Evolutionary conservation across 2,888 invertebrate genomes (phyloP).

Genomic region (Sceliomorpha sp.): DNA sequence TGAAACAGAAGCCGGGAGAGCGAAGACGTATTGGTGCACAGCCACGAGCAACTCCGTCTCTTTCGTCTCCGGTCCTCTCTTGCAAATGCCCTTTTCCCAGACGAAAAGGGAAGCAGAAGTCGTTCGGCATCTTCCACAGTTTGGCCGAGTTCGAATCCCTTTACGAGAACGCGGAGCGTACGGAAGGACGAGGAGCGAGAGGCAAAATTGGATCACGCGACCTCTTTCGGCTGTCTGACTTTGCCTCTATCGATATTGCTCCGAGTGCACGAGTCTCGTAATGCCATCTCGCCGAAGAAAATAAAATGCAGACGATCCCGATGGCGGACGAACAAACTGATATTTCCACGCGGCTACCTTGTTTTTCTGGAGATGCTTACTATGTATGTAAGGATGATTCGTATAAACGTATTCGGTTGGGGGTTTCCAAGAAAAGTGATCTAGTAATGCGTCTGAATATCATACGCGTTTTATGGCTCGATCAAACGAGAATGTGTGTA

Average conservation of each 20-base stretch:
- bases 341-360: conserved; percentile 56
- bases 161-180: conserved; percentile 62
- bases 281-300: conserved; percentile 58
- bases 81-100: conserved; percentile 30
- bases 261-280: conserved; percentile 73
- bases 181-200: conserved; percentile 19
- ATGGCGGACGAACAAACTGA: conserved; percentile 63
- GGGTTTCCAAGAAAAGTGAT: conserved; percentile 45
- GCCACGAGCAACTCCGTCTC: conserved; percentile 27
- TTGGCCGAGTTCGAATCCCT: conserved; percentile 41
- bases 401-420: conserved; percentile 40
- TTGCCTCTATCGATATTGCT: conserved; percentile 62
- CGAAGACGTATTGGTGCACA: conserved; percentile 8
- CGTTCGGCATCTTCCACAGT: conserved; percentile 47
- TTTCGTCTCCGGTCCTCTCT: conserved; percentile 32
- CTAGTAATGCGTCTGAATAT: conserved; percentile 40
- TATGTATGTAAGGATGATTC: conserved; percentile 36
- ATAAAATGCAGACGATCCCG: conserved; percentile 63
- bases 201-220: neutral
- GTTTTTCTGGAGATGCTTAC: conserved; percentile 22
- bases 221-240: conserved; percentile 23
- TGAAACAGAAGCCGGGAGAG: conserved; percentile 4
- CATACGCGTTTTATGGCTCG: conserved; percentile 29
- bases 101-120: conserved; percentile 23
- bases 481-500: conserved; percentile 34